Evolutionary conservation across 1,140 invertebrate species (phyloP), one percentile per base, ranked within the genome.

Genomic region (Chironomus tepperi): DNA sequence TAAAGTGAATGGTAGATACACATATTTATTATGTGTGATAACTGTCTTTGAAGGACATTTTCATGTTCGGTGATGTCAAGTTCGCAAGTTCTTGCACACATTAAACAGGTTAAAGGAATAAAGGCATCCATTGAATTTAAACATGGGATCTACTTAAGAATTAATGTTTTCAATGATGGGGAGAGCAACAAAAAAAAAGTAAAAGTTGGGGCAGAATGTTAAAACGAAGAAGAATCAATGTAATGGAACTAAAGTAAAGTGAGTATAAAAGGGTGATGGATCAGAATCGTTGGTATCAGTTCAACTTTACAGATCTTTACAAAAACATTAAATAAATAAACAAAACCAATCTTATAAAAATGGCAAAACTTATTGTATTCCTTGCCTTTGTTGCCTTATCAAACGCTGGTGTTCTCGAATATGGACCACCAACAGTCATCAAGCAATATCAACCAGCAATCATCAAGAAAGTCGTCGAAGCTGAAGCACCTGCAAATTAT

Each of bases 401-500:
- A 70, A 19, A 7, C 9, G 65, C 65, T 70, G 65, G 65, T 8
- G 18, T 70, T 2, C 3, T 70, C 19, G 65, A 18, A 70, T 18
- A 9, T 16, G 16, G 18, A 19, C 16, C 6, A 19, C 65, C 16
- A 70, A 18, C 65, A 70, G 7, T 57, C 47, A 57, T 57, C n/a
- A 57, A 57, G 7, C 47, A 57, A 57, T 2, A 3, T 2, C 47
- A 57, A 57, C 47, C 47, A 7, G 18, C 65, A 19, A 70, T 70
- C 2, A 70, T 70, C 16, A 70, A 70, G 18, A 70, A 70, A 21
- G 65, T 70, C 5, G 18, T 70, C 12, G 16, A 15, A 6, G 65
- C 79, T 77, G 83, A 86, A 74, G 83, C 85, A 24, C 84, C 87
- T 76, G 87, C 88, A 0, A 87, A 88, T 74, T 89, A 88, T 79